phyloP scores from a whole-genome alignment of 92 coral and sea anemone species.

The Zoanthus sociatus region DNA sequence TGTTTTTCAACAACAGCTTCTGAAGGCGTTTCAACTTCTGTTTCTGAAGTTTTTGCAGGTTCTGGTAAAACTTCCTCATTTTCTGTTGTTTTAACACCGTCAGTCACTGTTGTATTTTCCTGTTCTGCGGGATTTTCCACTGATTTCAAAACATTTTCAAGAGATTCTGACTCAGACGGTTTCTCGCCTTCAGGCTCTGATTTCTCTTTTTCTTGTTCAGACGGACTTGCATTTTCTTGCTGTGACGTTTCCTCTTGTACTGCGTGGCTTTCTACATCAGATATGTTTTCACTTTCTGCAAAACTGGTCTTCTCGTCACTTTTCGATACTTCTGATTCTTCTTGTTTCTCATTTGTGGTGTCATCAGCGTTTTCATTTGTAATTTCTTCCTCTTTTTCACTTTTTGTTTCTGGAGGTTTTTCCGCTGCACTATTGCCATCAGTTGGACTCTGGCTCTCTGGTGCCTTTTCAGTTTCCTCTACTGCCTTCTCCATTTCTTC shows the following conservation, averaged over 20 bases:
- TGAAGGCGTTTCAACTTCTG: slow-evolving; percentile 12
- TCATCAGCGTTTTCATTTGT: background rate
- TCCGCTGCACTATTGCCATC: background rate
- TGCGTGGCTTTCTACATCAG: background rate
- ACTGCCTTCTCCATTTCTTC: slow-evolving; percentile 21
- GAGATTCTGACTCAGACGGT: background rate
- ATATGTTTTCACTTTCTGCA: slow-evolving; percentile 11
- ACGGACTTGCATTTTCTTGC: background rate
- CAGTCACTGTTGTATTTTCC: background rate
- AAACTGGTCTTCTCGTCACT: background rate
- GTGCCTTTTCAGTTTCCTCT: slow-evolving; percentile 15
- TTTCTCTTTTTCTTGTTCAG: slow-evolving; percentile 4
- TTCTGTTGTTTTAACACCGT: background rate
- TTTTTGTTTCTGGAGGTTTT: background rate
- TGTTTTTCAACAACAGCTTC: background rate
- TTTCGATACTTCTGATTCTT: slow-evolving; percentile 3
- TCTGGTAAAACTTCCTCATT: background rate
- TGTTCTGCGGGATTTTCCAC: background rate
- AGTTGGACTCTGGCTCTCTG: background rate
- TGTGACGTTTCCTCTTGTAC: slow-evolving; percentile 1
- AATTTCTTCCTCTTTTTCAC: slow-evolving; percentile 5
- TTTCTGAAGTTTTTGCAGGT: background rate
- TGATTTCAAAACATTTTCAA: background rate
- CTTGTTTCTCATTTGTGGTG: background rate
- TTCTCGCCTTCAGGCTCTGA: slow-evolving; percentile 15